Base-by-base conservation (phyloP, 2,888 invertebrate genomes). In the Cephus runcator region DNA sequence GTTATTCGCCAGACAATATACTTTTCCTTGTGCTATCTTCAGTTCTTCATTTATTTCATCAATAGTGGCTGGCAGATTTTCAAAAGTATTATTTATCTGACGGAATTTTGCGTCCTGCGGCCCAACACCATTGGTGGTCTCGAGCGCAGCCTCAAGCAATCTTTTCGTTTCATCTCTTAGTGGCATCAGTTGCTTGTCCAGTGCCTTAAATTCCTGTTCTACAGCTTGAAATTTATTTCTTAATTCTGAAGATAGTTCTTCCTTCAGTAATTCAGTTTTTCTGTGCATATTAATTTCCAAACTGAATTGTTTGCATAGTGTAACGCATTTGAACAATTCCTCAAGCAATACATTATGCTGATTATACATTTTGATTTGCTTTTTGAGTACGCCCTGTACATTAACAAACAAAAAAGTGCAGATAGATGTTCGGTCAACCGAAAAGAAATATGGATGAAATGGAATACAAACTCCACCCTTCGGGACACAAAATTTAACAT, bases 1-100 rank as follows among this genome's bases (percentile, higher is more conserved):
- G 35, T 92, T 90, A 77, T 93, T 92, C 34, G 93, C 93, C 91
- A 95, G 92, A 85, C 95, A 95, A 71, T 94, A 94, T 30, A 95
- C 93, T 86, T 94, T 93, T 0, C 95, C 94, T 84, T 94, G 93
- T 23, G 94, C 88, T 69, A 94, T 94, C 56, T 93, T 92, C 78
- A 94, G 92, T 74, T 93, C 92, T 0, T 93, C 93, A 36, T 93
- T 93, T 11, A 97, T 87, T 1, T 92, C 92, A 0, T 92, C 92
- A 0, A 95, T 77, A 30, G 93, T 92, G 0, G 92, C 85, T 0
- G 95, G 93, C 30, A 96, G 86, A 23, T 89, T 88, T 1, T 83
- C 81, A 80, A 92, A 92, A 9, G 81, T 82, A 11, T 82, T 80
- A 68, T 86, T 83, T 69, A 85, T 80, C 4, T 75, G 73, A 0